A percentile compares a stretch with the other conserved stretches of the same genome.
These are phyloP conservation scores for Anoncus sp. DNA, from an alignment of 2,888 invertebrate genomes.

Conservation along the genomic window DNA sequence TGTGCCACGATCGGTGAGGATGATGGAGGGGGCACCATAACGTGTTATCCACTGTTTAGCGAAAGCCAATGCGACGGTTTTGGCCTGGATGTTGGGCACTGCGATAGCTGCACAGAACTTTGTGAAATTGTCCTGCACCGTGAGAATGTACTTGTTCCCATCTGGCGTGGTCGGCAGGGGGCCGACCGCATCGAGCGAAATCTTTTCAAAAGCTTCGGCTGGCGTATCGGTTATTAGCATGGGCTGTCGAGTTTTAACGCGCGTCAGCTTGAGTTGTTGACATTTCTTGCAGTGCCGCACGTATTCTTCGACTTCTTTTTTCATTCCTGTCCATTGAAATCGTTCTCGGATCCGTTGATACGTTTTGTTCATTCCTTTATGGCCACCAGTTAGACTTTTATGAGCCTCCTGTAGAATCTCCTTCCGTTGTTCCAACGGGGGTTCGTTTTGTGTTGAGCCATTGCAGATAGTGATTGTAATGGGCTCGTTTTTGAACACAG, in stretches of 20 bases:
- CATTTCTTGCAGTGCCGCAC: background rate
- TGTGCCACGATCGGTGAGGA: slow-evolving; percentile 14
- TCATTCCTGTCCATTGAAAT: slow-evolving; percentile 4
- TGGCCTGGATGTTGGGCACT: too few species aligned
- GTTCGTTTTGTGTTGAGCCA: too few species aligned
- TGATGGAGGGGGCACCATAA: slow-evolving; percentile 1
- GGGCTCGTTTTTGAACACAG: background rate
- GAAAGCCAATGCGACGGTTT: slow-evolving; percentile 33
- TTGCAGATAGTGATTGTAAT: slow-evolving; percentile 19
- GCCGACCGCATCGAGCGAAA: background rate
- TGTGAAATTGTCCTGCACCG: slow-evolving; percentile 31
- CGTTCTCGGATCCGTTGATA: slow-evolving; percentile 3
- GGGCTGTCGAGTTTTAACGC: background rate
- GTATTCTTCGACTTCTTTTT: background rate
- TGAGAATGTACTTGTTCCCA: slow-evolving; percentile 27
- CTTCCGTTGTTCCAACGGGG: too few species aligned
- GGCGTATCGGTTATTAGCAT: slow-evolving; percentile 3
- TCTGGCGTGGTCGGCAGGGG: background rate
- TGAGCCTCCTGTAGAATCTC: too few species aligned
- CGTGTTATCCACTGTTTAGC: slow-evolving; percentile 66
- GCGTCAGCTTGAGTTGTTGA: too few species aligned
- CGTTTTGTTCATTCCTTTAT: background rate
- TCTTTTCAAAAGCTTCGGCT: background rate
- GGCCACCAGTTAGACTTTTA: too few species aligned
- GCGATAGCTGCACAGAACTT: too few species aligned